Base-by-base conservation (phyloP, 2,797 vertebrate genomes). In the Gymnothorax reevesii region DNA sequence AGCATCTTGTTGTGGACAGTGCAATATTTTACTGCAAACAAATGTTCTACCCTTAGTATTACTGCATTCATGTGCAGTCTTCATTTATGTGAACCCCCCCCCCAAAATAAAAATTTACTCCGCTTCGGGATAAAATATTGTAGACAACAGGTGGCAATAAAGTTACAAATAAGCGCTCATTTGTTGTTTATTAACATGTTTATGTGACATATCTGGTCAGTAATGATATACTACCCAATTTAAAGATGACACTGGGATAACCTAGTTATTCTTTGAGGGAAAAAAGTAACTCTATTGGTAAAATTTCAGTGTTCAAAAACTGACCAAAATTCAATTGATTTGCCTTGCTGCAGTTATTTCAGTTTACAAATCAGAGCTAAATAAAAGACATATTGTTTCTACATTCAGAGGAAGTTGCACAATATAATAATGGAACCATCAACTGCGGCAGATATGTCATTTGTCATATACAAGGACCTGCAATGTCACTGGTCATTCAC, bases 291-390 rank as follows among this genome's bases (percentile, higher is more conserved):
- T 10, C 15, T 20, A 42, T 33, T 33, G 25, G 69, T 33, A 73
- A 73, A 33, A 42, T 52, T 77, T 77, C 73, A 77, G 49, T 77
- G 77, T 52, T 80, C 20, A 80, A 80, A 80, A 52, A 49, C 77
- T 80, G 77, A 80, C 49, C 22, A 80, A 54, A 52, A 55, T 12
- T 7, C 20, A 1, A 55, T 54, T 22, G 49, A 55, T 22, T 80
- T 22, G 9, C 77, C 5, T 20, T n/a, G 42, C 49, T 80, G 52
- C 52, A 80, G 77, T 49, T 55, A 80, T 80, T 80, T 80, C 77
- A 54, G 52, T 15, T 20, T 49, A 77, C 9, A 77, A 52, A 49
- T 7, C 25, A 25, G 66, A 27, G 9, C 12, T 8, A 4, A 49
- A 77, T 77, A 49, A 77, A 77, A 49, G 33, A 52, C 20, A 77